Evolutionary conservation across 2,888 invertebrate genomes (phyloP).

Genomic region (Caenorhabditis zanzibari): DNA sequence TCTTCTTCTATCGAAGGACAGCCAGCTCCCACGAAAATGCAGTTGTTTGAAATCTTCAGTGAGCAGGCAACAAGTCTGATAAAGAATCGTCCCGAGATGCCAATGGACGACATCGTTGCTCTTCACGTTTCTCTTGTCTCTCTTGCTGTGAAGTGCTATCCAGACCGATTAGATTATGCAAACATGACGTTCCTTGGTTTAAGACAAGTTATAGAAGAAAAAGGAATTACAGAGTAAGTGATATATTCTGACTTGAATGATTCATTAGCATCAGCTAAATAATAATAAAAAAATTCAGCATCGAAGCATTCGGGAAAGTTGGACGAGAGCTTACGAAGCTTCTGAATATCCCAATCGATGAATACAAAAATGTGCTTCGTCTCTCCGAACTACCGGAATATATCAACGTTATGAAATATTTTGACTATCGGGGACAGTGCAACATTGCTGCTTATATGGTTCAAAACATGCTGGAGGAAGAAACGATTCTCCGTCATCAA

Average conservation of each 20-base stretch:
- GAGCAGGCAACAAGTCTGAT: constrained; percentile 91
- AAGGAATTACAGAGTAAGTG: constrained; percentile 87
- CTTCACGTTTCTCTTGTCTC: constrained; percentile 92
- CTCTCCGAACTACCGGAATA: constrained; percentile 93
- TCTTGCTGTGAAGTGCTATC: constrained; percentile 96
- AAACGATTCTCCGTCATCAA: constrained; percentile 91
- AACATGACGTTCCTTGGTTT: constrained; percentile 95
- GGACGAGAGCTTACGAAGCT: constrained; percentile 95
- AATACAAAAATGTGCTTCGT: constrained; percentile 93
- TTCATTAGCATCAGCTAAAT: not conserved
- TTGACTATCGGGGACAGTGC: constrained; percentile 91
- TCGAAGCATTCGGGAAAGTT: constrained; percentile 90
- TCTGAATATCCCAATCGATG: constrained; percentile 94
- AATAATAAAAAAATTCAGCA: constrained; percentile 84
- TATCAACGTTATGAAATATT: constrained; percentile 90
- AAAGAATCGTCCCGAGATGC: constrained; percentile 94
- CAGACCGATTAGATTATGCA: constrained; percentile 94
- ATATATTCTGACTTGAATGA: not conserved
- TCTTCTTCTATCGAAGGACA: constrained; percentile 85
- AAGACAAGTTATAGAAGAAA: constrained; percentile 92
- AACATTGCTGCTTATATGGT: constrained; percentile 93
- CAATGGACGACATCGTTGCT: constrained; percentile 95
- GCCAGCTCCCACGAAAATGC: constrained; percentile 89
- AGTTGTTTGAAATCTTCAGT: constrained; percentile 98
- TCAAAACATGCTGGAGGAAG: constrained; percentile 87